These are phyloP conservation scores for Theodoxus fluviatilis DNA, from an alignment of 2,888 invertebrate genomes.

Conservation along the genomic window DNA sequence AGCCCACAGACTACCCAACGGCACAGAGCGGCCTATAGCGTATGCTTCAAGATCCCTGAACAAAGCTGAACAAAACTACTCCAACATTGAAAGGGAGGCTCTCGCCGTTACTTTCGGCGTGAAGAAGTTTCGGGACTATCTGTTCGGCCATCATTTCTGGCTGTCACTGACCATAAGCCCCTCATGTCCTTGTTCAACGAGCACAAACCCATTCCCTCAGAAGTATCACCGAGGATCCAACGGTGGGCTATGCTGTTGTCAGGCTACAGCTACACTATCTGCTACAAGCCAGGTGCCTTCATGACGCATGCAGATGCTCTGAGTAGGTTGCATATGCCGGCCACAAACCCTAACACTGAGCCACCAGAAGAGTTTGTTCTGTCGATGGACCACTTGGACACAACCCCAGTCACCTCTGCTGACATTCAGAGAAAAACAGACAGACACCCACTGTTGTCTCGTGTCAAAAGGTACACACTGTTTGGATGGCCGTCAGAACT, in stretches of 20 bases:
- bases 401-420: neutral
- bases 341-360: neutral
- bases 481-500: neutral
- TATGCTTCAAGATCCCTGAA: neutral
- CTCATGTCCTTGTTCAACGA: too few species aligned
- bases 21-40: neutral
- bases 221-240: too few species aligned
- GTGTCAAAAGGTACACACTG: neutral
- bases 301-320: constrained; percentile 57
- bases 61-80: neutral
- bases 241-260: constrained; percentile 48
- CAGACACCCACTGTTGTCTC: neutral
- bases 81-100: neutral
- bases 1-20: neutral
- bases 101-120: neutral
- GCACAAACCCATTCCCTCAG: too few species aligned
- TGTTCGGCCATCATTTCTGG: neutral
- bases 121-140: constrained; percentile 7
- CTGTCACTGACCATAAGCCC: neutral
- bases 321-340: constrained; percentile 41
- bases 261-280: constrained; percentile 55
- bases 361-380: constrained; percentile 8
- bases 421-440: constrained; percentile 1
- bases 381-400: neutral
- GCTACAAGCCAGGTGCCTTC: constrained; percentile 41